Percentiles rank a stretch among this genome's conserved stretches.
Conservation (phyloP, 2,797 vertebrate genomes). For the Toxotes lorentzi region DNA sequence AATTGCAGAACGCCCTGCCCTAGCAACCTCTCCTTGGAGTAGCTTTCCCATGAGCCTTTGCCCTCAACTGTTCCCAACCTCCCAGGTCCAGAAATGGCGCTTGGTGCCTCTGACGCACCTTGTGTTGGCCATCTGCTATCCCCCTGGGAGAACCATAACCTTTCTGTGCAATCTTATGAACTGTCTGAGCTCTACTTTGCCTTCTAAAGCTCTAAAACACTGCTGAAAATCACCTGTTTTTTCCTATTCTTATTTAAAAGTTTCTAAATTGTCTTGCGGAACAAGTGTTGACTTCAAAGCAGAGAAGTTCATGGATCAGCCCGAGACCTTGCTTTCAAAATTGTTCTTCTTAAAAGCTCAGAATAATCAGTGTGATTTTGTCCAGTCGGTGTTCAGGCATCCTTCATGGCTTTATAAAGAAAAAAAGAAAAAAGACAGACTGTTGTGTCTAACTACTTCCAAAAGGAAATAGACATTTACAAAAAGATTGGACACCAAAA, state of each 20-base stretch:
- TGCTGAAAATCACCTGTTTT: constrained; percentile 4
- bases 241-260: not conserved
- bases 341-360: constrained; percentile 15
- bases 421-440: not conserved
- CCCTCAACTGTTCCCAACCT: constrained; percentile 62
- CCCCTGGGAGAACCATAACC: constrained; percentile 54
- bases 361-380: constrained; percentile 10
- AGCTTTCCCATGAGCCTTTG: constrained; percentile 77
- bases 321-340: not conserved
- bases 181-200: constrained; percentile 23
- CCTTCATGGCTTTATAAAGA: not conserved
- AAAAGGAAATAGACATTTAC: constrained; percentile 42
- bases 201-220: constrained; percentile 18
- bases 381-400: constrained; percentile 15
- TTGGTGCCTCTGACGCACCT: constrained; percentile 64
- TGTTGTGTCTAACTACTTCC: constrained; percentile 8
- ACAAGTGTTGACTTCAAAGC: not conserved
- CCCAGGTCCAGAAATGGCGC: constrained; percentile 54
- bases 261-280: constrained; percentile 6
- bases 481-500: constrained; percentile 48
- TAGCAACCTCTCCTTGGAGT: constrained; percentile 70
- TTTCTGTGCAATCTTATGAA: constrained; percentile 47
- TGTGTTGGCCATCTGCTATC: constrained; percentile 66
- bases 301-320: not conserved
- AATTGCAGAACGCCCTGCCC: constrained; percentile 54